phyloP scores from a whole-genome alignment of 2,113 vertebrate species.

The Ammodytes marinus region DNA sequence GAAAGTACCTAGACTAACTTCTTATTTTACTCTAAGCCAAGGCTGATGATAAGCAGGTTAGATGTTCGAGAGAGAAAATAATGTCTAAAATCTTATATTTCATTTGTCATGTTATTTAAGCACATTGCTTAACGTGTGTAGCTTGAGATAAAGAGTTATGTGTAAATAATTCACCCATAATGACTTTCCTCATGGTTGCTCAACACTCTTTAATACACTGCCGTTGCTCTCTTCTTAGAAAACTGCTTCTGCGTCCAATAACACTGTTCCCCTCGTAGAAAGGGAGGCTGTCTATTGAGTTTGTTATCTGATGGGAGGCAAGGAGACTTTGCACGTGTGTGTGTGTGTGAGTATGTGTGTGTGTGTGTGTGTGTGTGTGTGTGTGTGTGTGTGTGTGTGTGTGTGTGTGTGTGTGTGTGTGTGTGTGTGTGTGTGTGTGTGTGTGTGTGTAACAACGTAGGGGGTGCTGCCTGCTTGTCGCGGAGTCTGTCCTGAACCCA shows the following conservation, averaged over 20 bases:
- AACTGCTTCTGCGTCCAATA: constrained; percentile 53
- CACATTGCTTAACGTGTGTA: background rate
- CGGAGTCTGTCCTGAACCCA: constrained; percentile 54
- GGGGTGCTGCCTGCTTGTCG: constrained; percentile 53
- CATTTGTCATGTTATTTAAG: constrained; percentile 12
- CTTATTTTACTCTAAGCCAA: constrained; percentile 16
- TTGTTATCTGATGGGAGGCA: constrained; percentile 55
- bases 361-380: constrained; percentile 17
- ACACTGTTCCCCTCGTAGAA: constrained; percentile 47
- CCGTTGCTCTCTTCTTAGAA: constrained; percentile 35
- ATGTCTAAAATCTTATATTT: background rate
- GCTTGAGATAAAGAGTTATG: background rate
- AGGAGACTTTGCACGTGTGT: constrained; percentile 2
- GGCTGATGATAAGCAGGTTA: background rate
- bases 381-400: constrained; percentile 17
- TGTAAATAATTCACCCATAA: background rate
- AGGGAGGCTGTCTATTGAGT: constrained; percentile 40
- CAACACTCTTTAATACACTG: constrained; percentile 1
- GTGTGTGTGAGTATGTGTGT: constrained; percentile 27
- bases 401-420: constrained; percentile 13
- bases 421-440: constrained; percentile 14
- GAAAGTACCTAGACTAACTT: constrained; percentile 17
- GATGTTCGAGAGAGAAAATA: background rate
- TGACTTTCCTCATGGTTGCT: background rate
- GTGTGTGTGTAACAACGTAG: constrained; percentile 21